Conservation (phyloP, 1,140 invertebrate genomes). For the Leptopilina boulardi region DNA sequence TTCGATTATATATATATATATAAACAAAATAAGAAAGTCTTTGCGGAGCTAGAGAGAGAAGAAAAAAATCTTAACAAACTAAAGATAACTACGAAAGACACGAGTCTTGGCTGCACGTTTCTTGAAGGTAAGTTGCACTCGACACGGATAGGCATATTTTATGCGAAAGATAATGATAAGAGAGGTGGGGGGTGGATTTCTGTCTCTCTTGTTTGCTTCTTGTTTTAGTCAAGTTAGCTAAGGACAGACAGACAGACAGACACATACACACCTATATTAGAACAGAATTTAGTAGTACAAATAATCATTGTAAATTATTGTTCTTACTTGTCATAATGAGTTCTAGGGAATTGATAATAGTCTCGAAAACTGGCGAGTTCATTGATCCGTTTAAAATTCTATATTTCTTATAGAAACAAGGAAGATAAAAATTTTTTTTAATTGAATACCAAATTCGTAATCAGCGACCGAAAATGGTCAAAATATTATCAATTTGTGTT, state of each 20-base stretch:
- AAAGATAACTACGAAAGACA: conserved; percentile 34
- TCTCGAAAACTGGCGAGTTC: not conserved
- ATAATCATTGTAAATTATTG: conserved; percentile 48
- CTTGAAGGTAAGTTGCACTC: conserved; percentile 47
- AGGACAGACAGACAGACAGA: conserved; percentile 36
- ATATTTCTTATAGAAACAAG: too few relatives aligned
- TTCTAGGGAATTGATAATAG: conserved; percentile 7
- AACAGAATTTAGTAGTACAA: conserved; percentile 43
- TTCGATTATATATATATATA: not conserved
- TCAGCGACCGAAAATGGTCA: not conserved
- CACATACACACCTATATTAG: too few relatives aligned
- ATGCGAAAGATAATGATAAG: conserved; percentile 56
- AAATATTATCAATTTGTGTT: not conserved
- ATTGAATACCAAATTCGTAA: not conserved
- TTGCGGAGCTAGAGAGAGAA: not conserved
- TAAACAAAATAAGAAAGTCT: conserved; percentile 3
- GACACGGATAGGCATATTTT: conserved; percentile 59
- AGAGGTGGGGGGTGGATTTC: conserved; percentile 45
- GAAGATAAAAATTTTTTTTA: too few relatives aligned
- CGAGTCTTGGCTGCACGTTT: conserved; percentile 45
- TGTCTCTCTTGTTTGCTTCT: conserved; percentile 37
- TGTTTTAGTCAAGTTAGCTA: not conserved
- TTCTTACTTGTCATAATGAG: conserved; percentile 6
- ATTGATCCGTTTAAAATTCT: not conserved
- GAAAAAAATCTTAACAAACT: conserved; percentile 17